Evolutionary conservation across 2,888 invertebrate genomes (phyloP).

Genomic region (Apodemia hepburni): DNA sequence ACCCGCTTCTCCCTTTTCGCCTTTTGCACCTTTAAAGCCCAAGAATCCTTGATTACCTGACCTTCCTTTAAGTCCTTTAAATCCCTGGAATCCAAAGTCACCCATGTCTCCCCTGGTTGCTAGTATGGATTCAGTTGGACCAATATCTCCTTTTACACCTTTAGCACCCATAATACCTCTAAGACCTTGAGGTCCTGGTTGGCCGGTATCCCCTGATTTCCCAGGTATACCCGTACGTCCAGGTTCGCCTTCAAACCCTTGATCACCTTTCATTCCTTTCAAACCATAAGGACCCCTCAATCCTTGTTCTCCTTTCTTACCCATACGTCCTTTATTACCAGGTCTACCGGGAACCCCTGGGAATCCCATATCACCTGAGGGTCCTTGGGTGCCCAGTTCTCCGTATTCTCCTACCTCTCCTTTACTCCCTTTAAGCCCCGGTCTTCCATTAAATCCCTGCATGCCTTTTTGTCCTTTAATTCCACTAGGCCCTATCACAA

Average conservation of each 20-base stretch:
- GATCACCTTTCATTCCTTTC: conserved; percentile 53
- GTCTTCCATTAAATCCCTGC: conserved; percentile 65
- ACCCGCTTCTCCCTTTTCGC: conserved; percentile 79
- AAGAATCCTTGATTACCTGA: conserved; percentile 75
- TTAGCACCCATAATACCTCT: conserved; percentile 72
- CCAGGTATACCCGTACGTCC: conserved; percentile 78
- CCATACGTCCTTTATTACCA: conserved; percentile 77
- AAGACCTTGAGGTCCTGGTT: conserved; percentile 65
- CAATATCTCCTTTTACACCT: conserved; percentile 69
- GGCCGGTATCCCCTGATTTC: conserved; percentile 74
- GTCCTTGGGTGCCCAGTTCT: conserved; percentile 66
- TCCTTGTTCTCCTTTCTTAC: conserved; percentile 65
- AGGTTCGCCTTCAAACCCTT: conserved; percentile 49
- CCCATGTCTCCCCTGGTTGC: conserved; percentile 71
- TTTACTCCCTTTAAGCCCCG: conserved; percentile 69
- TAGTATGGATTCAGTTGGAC: conserved; percentile 41
- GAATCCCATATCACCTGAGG: conserved; percentile 69
- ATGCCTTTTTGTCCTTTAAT: conserved; percentile 77
- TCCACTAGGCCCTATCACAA: conserved; percentile 43
- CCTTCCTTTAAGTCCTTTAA: conserved; percentile 77
- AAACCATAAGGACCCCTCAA: conserved; percentile 67
- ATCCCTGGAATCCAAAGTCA: conserved; percentile 80
- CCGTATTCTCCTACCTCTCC: conserved; percentile 82
- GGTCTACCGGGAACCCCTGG: conserved; percentile 77
- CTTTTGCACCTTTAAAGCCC: conserved; percentile 81